Evolutionary conservation across 2,797 vertebrate genomes (phyloP).

Genomic region (Neosilurus hyrtlii): DNA sequence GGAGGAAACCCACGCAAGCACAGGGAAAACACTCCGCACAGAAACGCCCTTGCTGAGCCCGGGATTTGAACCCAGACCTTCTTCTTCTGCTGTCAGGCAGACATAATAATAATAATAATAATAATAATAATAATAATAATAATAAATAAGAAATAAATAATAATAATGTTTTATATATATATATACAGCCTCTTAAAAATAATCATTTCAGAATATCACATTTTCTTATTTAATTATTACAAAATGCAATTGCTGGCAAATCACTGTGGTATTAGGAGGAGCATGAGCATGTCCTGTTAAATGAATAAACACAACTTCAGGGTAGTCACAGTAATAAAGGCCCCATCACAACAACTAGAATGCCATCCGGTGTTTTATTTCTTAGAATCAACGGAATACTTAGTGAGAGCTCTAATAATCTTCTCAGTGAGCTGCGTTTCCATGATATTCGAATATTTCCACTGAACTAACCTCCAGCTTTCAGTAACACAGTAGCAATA

Average conservation of each 20-base stretch:
- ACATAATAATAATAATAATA: too few relatives aligned
- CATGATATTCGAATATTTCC: background rate
- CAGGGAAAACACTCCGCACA: too few relatives aligned
- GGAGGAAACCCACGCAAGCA: too few relatives aligned
- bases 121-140: too few relatives aligned
- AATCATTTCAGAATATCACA: background rate
- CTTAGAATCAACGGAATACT: background rate
- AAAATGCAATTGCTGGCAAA: background rate
- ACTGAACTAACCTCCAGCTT: background rate
- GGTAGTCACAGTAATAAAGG: background rate
- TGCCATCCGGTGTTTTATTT: too few relatives aligned
- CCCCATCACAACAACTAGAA: too few relatives aligned
- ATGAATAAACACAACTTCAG: background rate
- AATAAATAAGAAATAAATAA: too few relatives aligned
- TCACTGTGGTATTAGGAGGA: background rate
- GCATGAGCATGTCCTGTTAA: background rate
- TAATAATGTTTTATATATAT: too few relatives aligned
- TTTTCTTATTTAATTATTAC: background rate
- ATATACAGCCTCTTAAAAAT: too few relatives aligned
- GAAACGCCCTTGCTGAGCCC: too few relatives aligned
- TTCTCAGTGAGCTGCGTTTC: background rate
- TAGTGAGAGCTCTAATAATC: background rate
- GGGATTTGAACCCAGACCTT: too few relatives aligned
- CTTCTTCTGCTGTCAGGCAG: too few relatives aligned
- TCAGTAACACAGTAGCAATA: constrained; percentile 16